Conservation (phyloP, 2,888 invertebrate species). For the Catocala nupta region DNA sequence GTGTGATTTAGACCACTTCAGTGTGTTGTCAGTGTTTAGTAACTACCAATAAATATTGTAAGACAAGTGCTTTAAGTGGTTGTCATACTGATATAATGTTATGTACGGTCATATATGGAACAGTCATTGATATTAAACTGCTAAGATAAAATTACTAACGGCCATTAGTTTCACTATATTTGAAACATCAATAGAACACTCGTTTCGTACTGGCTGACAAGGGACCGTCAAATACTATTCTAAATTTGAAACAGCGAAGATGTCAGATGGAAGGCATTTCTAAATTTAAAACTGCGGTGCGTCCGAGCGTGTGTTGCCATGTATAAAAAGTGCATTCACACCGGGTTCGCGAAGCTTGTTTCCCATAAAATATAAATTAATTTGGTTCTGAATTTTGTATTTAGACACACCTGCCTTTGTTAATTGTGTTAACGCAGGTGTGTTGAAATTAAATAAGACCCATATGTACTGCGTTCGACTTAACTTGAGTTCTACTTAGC, state of each 20-base stretch:
- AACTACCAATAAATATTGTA: constrained; percentile 38
- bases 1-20: constrained; percentile 40
- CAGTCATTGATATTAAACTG: constrained; percentile 21
- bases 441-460: constrained; percentile 43
- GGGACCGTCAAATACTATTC: constrained; percentile 55
- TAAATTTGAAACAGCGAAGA: constrained; percentile 63
- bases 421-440: constrained; percentile 47
- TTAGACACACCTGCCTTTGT: constrained; percentile 41
- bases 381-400: constrained; percentile 31
- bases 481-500: constrained; percentile 11
- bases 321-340: constrained; percentile 45
- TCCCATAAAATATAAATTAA: constrained; percentile 35
- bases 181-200: neutral
- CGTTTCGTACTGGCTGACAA: constrained; percentile 34
- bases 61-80: constrained; percentile 41
- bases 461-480: constrained; percentile 45
- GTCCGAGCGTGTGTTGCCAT: constrained; percentile 68
- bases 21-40: constrained; percentile 42
- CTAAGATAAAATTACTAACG: constrained; percentile 21
- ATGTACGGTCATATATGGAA: constrained; percentile 16
- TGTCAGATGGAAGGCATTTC: constrained; percentile 65
- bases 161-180: neutral
- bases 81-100: constrained; percentile 28
- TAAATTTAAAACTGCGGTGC: constrained; percentile 71
- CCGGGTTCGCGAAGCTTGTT: constrained; percentile 32